phyloP scores from a whole-genome alignment of 2,113 vertebrate species.

The Macheiramphus alcinus region DNA sequence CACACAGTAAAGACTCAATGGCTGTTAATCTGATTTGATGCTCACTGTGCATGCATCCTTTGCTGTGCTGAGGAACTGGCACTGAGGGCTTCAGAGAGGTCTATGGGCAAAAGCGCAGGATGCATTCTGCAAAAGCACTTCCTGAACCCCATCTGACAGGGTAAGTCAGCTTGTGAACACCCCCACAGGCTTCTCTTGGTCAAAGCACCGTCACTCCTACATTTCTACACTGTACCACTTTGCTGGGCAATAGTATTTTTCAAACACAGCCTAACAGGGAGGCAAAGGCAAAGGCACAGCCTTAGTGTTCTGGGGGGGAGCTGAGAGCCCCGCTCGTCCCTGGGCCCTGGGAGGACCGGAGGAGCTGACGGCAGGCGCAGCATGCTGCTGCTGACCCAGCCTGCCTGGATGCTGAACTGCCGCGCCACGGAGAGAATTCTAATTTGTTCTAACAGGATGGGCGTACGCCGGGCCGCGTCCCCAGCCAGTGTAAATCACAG shows the following conservation, averaged over 20 bases:
- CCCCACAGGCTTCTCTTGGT: neutral
- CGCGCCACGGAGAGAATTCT: neutral
- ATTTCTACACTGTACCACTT: neutral
- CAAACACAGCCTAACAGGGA: neutral
- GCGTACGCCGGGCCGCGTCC: neutral
- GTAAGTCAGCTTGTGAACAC: neutral
- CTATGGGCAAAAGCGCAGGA: neutral
- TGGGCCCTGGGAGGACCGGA: neutral
- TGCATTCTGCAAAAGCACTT: neutral
- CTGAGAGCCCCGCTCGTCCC: neutral
- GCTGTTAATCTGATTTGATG: neutral
- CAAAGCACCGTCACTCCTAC: neutral
- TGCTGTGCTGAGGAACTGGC: neutral
- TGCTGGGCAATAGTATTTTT: neutral
- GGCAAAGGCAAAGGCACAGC: neutral
- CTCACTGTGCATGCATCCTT: neutral
- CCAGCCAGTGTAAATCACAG: neutral
- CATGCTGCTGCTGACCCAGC: neutral
- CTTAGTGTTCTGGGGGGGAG: neutral
- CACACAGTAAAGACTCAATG: neutral
- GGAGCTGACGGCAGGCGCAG: neutral
- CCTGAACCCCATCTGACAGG: neutral
- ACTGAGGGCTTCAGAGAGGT: neutral
- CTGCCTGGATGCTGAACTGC: neutral
- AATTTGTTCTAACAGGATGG: constrained; percentile 54